Base-by-base conservation (phyloP, 2,797 vertebrate species). In the Argyrosomus regius region DNA sequence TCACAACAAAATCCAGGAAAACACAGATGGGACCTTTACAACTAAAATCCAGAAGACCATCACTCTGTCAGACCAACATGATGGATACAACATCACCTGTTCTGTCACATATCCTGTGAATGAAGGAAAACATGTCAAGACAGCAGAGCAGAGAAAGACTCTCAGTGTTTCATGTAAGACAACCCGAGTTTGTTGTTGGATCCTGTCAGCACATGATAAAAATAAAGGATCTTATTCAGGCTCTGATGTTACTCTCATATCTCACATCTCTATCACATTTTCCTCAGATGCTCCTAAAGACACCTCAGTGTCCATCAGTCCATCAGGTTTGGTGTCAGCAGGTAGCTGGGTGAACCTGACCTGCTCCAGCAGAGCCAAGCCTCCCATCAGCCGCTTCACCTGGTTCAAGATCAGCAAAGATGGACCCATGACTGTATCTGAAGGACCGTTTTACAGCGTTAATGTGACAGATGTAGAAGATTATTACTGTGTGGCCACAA, bases 321-420 rank as follows among this genome's bases (percentile, higher is more conserved):
- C 77, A 49, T 59, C 89, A 78, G 77, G 56, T 79, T 43, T 35
- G 73, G 70, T 90, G 57, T 74, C 82, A 66, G 67, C 71, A 58
- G 92, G 87, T 11, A 78, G 61, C 76, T 68, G 41, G 76, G 89
- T 92, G 77, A 91, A 85, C 35, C 76, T 94, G 81, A 92, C 59
- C 74, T 94, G 92, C 87, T 80, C 75, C 81, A 90, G 91, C 78
- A 88, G 80, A 83, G 91, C 91, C 77, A 91, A 81, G 20, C 92
- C 93, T 80, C 81, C 22, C 9, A 61, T 84, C 72, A 49, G 26
- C 16, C 6, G 11, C 72, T 92, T 86, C 88, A 87, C 62, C 83
- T 94, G 92, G 93, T 86, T 88, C 75, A 82, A 59, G 81, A 52
- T 0, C 41, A 84, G 17, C 54, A 8, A 26, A 28, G 3, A 67